A percentile compares a stretch with the other conserved stretches of the same genome.
Conservation (phyloP, 2,797 vertebrate species). For the Tragopan temminckii region DNA sequence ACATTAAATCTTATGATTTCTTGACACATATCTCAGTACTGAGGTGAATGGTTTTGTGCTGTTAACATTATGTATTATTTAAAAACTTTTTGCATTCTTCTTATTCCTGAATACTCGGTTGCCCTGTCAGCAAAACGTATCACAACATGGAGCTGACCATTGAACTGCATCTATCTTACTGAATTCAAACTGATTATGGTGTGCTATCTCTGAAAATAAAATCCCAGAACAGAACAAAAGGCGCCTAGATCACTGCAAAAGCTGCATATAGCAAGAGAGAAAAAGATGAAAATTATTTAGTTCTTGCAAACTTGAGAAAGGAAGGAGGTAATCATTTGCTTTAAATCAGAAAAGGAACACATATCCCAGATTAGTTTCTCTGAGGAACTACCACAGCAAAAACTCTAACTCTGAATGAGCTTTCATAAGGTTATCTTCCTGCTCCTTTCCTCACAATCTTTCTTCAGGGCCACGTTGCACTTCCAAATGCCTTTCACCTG, state of each 20-base stretch:
- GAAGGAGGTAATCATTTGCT: neutral
- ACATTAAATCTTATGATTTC: neutral
- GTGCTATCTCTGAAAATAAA: neutral
- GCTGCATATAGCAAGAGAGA: neutral
- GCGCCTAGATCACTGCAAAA: neutral
- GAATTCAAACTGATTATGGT: neutral
- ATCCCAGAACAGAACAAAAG: neutral
- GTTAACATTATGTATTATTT: neutral
- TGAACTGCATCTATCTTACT: neutral
- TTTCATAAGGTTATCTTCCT: neutral
- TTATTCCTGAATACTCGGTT: neutral
- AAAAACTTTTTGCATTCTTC: neutral
- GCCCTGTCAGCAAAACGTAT: neutral
- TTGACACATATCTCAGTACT: neutral
- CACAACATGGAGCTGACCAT: neutral
- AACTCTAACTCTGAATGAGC: neutral
- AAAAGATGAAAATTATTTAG: neutral
- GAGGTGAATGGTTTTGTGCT: neutral
- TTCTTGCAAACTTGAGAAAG: neutral
- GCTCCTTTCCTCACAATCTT: neutral
- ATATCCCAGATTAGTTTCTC: neutral
- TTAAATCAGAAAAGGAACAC: neutral
- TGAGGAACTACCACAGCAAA: neutral
- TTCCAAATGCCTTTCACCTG: neutral
- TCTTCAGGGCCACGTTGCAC: neutral